Conservation (phyloP, 2,888 invertebrate genomes). For the Xiphydria camelus region DNA sequence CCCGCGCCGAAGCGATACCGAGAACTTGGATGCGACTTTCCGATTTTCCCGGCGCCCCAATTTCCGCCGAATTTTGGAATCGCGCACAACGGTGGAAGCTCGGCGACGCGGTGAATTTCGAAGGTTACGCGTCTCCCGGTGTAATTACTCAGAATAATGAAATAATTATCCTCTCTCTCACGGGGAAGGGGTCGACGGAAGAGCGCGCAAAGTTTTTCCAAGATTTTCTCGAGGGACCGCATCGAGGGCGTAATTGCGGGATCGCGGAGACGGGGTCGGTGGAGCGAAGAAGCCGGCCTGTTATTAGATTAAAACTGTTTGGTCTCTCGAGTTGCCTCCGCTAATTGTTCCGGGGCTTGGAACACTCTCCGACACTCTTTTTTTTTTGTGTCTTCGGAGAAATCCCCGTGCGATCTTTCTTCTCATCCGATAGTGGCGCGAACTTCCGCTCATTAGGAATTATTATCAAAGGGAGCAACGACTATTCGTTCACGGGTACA, state of each 20-base stretch:
- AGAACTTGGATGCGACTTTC: too few species aligned
- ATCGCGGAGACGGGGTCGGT: slow-evolving; percentile 7
- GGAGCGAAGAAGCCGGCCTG: slow-evolving; percentile 23
- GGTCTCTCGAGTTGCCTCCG: slow-evolving; percentile 28
- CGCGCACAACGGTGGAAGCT: background rate
- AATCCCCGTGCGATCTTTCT: too few species aligned
- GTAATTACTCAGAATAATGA: slow-evolving; percentile 31
- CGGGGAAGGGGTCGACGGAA: too few species aligned
- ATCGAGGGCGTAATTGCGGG: background rate
- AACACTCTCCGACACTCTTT: slow-evolving; percentile 22
- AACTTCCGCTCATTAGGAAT: too few species aligned
- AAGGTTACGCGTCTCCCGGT: slow-evolving; percentile 13
- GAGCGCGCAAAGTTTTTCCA: slow-evolving; percentile 13
- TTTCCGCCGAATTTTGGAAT: background rate
- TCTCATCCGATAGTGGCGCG: too few species aligned
- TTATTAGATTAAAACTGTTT: slow-evolving; percentile 47
- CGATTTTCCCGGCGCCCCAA: background rate
- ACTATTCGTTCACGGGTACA: too few species aligned
- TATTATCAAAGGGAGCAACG: too few species aligned
- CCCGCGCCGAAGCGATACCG: too few species aligned
- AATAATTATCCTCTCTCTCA: slow-evolving; percentile 32
- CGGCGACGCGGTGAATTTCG: slow-evolving; percentile 1
- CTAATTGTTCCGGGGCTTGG: slow-evolving; percentile 34
- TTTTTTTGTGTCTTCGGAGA: too few species aligned
- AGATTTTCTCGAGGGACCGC: slow-evolving; percentile 11